Evolutionary conservation across 1,140 invertebrate genomes (phyloP), one percentile per base, ranked within the genome.

Genomic region (Drosophila grimshawi): DNA sequence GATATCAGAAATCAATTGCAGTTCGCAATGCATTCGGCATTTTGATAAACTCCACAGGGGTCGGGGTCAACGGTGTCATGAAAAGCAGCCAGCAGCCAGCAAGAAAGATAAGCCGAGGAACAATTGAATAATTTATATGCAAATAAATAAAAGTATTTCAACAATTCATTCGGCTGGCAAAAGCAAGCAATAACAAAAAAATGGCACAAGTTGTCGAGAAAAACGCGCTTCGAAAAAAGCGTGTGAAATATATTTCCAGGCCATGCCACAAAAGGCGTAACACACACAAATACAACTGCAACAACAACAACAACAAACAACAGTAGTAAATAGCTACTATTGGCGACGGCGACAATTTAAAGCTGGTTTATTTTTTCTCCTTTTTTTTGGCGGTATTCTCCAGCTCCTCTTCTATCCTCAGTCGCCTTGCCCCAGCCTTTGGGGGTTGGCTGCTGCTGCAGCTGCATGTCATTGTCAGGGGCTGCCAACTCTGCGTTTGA

Each of bases 41-140:
- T 78, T 83, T 86, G 81, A 85, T 85, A 85, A 81, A 86, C 80
- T 83, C 80, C 49, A 72, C 56, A 62, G 53, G 61, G 60, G n/a
- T 49, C 63, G 41, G 19, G 11, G 19, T n/a, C 3, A 4, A 49
- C 3, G 39, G 62, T 19, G 32, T 2, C 10, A 8, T 10, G 8
- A 8, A 35, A 41, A 6, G 55, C 19, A 19, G 19, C 19, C 19
- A 51, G 41, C 65, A 80, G 81, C 64, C 81, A 80, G 67, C 77
- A 64, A 74, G 78, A 80, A 85, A 85, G 81, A 85, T 85, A 85
- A 86, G 74, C 68, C 52, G 75, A 72, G 70, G 81, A 86, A 86
- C 82, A 86, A 86, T 86, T 86, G 78, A 86, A 86, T 86, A 86
- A 86, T 86, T 86, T 86, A 86, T 86, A 86, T 86, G 82, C 82